phyloP scores from a whole-genome alignment of 1,140 invertebrate species.

The Babylonia areolata region DNA sequence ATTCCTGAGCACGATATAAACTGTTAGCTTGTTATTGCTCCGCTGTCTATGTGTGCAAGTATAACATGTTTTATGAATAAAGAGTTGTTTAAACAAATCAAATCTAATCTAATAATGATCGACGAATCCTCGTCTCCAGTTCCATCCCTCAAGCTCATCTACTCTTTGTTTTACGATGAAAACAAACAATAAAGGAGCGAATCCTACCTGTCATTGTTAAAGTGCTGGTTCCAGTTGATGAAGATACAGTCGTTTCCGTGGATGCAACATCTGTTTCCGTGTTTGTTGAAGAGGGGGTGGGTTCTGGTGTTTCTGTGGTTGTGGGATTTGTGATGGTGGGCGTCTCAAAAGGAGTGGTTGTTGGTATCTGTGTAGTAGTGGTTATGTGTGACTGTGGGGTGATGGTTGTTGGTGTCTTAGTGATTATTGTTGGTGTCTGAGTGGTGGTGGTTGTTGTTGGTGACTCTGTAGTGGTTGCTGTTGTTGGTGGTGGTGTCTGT shows the following conservation, averaged over 20 bases:
- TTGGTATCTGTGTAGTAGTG: not conserved
- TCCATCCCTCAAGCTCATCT: no score
- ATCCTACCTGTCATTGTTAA: not conserved
- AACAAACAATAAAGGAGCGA: no score
- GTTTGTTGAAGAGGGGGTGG: no score
- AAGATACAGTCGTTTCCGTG: not conserved
- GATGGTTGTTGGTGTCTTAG: constrained; percentile 8
- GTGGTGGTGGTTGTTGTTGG: not conserved
- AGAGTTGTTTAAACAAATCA: no score
- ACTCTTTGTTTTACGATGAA: no score
- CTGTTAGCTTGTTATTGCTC: no score
- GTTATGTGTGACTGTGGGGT: not conserved
- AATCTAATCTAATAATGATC: no score
- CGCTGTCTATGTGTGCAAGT: no score
- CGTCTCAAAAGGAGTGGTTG: not conserved
- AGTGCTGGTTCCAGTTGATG: not conserved
- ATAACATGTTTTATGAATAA: no score
- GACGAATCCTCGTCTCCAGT: no score
- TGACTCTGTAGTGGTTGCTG: not conserved
- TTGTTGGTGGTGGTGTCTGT: not conserved
- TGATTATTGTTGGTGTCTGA: not conserved
- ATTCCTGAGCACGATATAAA: no score
- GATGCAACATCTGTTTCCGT: not conserved
- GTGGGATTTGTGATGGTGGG: not conserved
- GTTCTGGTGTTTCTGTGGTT: not conserved